Base-by-base conservation (phyloP, 2,113 vertebrate genomes). In the Pomatorhinus ruficollis region DNA sequence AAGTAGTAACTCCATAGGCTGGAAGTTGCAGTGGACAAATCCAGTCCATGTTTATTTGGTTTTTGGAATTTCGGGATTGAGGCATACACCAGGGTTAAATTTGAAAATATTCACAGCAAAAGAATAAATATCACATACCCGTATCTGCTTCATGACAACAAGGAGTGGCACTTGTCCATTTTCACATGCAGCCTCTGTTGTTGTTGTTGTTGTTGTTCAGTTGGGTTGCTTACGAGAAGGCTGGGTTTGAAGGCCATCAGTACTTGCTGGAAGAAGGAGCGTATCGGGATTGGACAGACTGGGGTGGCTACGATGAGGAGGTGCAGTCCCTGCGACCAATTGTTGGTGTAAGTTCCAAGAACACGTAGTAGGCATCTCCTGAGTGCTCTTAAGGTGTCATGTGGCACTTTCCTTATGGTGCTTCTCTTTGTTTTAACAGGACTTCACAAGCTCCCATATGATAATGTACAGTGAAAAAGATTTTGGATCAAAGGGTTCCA, bases 201-300 rank as follows among this genome's bases (percentile, higher is more conserved):
- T 57, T 83, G 42, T 57, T 83, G 42, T 39, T 39, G 37, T 92
- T 95, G 68, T 92, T 84, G 54, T 59, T 64, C 78, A 99, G 99
- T 12, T 99, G 99, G 99, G 99, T 99, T 11, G 99, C 98, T 22
- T 99, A 99, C n/a, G 98, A 98, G 68, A 98, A 99, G 82, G 96
- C 98, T 33, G 97, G 98, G n/a, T 99, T 99, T 83, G 98, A 98
- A 89, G 99, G 99, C 21, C 99, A 98, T 87, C 99, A 99, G 96
- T 99, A 99, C 96, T 91, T 99, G 93, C 97, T 99, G 91, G 99
- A 99, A 96, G 99, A 99, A 97, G 99, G 99, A 69, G 98, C 98
- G 5, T 99, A 99, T 82, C 97, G 91, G 76, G 97, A 99, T 54
- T 99, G 98, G 98, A 98, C 86, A 13, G 98, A 99, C n/a, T 99